Evolutionary conservation across 2,797 vertebrate genomes (phyloP), one percentile per base, ranked within the genome.

Genomic region (Crypturellus tataupa): DNA sequence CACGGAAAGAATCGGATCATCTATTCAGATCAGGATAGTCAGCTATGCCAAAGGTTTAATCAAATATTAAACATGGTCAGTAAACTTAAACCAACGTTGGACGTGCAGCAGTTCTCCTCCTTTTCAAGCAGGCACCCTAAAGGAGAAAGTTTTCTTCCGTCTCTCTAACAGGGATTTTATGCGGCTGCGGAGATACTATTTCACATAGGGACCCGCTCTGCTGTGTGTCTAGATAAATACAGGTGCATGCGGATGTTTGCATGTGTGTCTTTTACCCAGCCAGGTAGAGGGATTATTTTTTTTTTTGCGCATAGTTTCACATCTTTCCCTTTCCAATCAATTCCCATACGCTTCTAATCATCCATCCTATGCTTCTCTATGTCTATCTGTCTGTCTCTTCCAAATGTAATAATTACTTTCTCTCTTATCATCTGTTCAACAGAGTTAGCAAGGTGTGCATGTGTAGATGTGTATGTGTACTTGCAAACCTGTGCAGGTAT

Each of bases 61-160:
- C 94, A 95, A 96, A 92, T 94, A 95, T 97, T 97, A 97, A 97
- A 96, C 71, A 79, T 79, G 84, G 89, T 96, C 95, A 68, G 85
- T 96, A 97, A 97, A 97, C 93, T 96, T 96, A 96, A 97, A 95
- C 81, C 90, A 94, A 44, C 0, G 2, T 75, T 59, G 6, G 75
- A 33, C 1, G 24, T 92, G 64, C n/a, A 89, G 75, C n/a, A 35
- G 60, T 69, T 77, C 77, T 73, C 35, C 11, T 89, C 58, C 18
- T 91, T 77, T 17, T 46, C 90, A 51, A 90, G 51, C 24, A 67
- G 71, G 27, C 40, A 8, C 46, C 46, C n/a, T 6, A n/a, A 53
- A 88, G 27, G 24, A 51, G 42, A 68, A 96, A 75, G 33, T 90
- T 97, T 96, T 80, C 63, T 89, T 39, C 14, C 11, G 5, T 42